Conservation (phyloP, 2,888 invertebrate genomes). For the Kryphioiulus occultus region DNA sequence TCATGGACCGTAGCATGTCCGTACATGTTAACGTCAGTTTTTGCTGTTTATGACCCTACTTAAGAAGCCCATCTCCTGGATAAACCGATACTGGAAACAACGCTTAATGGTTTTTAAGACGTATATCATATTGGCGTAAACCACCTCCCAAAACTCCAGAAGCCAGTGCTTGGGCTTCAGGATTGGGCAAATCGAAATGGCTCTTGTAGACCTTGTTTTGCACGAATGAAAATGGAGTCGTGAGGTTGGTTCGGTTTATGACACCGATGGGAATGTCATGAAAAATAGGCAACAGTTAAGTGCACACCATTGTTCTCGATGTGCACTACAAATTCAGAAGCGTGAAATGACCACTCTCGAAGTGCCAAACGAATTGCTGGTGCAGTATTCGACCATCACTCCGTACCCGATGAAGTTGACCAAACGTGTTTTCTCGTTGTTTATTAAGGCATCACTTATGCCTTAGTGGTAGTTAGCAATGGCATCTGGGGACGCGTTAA, state of each 20-base stretch:
- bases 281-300: conserved; percentile 31
- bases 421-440: background rate
- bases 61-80: background rate
- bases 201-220: background rate
- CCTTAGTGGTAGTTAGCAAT: background rate
- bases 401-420: background rate
- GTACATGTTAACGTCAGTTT: background rate
- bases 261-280: conserved; percentile 3
- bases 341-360: conserved; percentile 11
- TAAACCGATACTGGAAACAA: background rate
- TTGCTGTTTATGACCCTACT: background rate
- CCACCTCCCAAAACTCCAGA: background rate
- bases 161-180: no score
- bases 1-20: conserved; percentile 41
- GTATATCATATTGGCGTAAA: background rate
- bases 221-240: background rate
- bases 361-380: background rate
- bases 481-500: background rate
- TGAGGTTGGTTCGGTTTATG: background rate
- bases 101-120: background rate
- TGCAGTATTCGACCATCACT: background rate
- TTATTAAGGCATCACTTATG: background rate
- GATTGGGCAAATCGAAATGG: background rate
- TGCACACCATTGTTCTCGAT: background rate
- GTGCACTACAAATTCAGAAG: background rate